These are phyloP conservation scores for Struthidea cinerea DNA, from an alignment of 2,113 vertebrate genomes.

Conservation along the genomic window DNA sequence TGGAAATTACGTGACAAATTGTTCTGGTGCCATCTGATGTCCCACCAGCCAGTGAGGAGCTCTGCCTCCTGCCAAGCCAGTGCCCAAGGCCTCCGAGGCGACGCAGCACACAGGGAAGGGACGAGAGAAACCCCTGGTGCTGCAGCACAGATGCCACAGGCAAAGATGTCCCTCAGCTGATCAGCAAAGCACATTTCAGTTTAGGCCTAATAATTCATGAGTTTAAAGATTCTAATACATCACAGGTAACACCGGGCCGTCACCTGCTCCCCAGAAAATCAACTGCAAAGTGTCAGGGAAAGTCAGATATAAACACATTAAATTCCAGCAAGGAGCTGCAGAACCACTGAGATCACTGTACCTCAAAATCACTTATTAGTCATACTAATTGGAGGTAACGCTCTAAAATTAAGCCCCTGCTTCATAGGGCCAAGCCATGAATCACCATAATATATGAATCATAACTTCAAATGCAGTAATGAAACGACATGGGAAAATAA, in stretches of 20 bases:
- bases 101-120: background rate
- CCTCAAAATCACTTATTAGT: constrained; percentile 40
- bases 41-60: background rate
- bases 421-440: constrained; percentile 19
- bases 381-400: constrained; percentile 49
- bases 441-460: constrained; percentile 52
- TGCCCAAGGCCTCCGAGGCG: background rate
- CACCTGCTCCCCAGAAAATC: background rate
- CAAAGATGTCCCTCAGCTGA: background rate
- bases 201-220: background rate
- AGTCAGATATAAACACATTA: constrained; percentile 1
- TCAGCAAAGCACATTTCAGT: background rate
- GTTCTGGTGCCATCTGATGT: background rate
- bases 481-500: constrained; percentile 44
- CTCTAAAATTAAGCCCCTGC: constrained; percentile 25
- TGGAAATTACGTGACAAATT: background rate
- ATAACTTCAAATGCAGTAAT: constrained; percentile 34
- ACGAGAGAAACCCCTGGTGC: background rate
- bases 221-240: background rate
- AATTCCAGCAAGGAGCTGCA: background rate
- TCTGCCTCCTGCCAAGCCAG: background rate
- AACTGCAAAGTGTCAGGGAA: background rate
- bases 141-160: background rate
- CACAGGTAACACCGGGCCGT: background rate
- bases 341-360: constrained; percentile 6